These are phyloP conservation scores for Gambelia wislizenii DNA, from an alignment of 2,797 vertebrate genomes.

Conservation along the genomic window DNA sequence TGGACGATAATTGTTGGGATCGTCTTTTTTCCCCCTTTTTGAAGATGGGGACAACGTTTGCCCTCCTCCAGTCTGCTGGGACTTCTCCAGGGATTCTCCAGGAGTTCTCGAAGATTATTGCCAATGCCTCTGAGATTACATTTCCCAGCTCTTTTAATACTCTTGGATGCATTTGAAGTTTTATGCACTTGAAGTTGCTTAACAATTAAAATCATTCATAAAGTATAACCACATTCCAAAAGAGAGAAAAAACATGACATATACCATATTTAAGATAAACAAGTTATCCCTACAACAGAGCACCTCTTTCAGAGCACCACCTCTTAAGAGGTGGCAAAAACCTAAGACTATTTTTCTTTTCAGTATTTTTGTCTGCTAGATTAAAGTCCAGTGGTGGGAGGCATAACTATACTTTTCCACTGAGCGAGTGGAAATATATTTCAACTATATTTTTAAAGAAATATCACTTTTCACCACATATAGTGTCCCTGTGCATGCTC, in stretches of 20 bases:
- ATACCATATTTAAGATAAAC: background rate
- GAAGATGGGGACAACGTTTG: too few relatives aligned
- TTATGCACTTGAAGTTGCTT: too few relatives aligned
- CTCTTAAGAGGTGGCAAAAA: background rate
- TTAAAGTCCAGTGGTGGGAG: slow-evolving; percentile 11
- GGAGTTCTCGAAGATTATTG: too few relatives aligned
- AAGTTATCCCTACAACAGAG: background rate
- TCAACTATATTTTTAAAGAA: slow-evolving; percentile 36
- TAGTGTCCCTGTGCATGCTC: slow-evolving; percentile 20
- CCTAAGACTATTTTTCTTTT: background rate
- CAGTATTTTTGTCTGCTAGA: slow-evolving; percentile 28
- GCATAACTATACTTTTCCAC: slow-evolving; percentile 18
- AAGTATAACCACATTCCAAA: background rate
- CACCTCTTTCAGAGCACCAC: background rate
- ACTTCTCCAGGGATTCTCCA: too few relatives aligned
- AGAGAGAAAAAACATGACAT: background rate
- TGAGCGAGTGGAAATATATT: background rate
- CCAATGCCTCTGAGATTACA: too few relatives aligned
- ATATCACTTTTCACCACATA: slow-evolving; percentile 1
- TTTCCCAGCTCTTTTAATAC: too few relatives aligned
- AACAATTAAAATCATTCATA: background rate
- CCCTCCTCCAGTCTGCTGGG: too few relatives aligned
- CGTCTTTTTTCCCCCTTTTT: too few relatives aligned
- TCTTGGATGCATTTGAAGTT: too few relatives aligned
- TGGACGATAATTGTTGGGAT: too few relatives aligned